Conservation (phyloP, 2,888 invertebrate species). For the Therioaphis trifolii region DNA sequence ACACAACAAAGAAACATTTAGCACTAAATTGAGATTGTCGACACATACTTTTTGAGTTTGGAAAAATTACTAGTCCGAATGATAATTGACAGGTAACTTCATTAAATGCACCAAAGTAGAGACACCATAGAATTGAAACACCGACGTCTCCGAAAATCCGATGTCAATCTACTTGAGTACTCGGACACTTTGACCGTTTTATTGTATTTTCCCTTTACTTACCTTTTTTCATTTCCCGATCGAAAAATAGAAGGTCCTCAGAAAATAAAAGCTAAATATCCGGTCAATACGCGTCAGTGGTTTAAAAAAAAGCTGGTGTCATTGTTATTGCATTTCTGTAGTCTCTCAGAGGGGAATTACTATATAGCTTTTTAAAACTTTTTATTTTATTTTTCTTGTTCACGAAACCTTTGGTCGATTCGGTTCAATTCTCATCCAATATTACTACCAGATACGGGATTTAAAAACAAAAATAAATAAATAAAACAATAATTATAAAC, state of each 20-base stretch:
- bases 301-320: constrained; percentile 42
- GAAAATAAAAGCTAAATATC: constrained; percentile 59
- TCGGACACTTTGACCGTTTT: constrained; percentile 37
- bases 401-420: constrained; percentile 6
- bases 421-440: constrained; percentile 5
- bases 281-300: constrained; percentile 54
- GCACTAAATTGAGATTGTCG: background rate
- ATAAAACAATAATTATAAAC: background rate
- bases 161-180: constrained; percentile 43
- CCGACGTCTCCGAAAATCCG: background rate
- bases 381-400: background rate
- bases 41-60: background rate
- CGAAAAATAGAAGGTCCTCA: constrained; percentile 2
- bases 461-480: background rate
- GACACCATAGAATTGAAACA: background rate
- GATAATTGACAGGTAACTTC: background rate
- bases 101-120: background rate
- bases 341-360: constrained; percentile 22
- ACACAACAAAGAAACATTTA: background rate
- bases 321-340: constrained; percentile 57
- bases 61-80: background rate
- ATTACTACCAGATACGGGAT: background rate
- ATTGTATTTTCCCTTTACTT: constrained; percentile 38
- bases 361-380: constrained; percentile 41
- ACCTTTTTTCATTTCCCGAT: constrained; percentile 28